phyloP scores from a whole-genome alignment of 2,113 vertebrate species.

The Centrocercus urophasianus region DNA sequence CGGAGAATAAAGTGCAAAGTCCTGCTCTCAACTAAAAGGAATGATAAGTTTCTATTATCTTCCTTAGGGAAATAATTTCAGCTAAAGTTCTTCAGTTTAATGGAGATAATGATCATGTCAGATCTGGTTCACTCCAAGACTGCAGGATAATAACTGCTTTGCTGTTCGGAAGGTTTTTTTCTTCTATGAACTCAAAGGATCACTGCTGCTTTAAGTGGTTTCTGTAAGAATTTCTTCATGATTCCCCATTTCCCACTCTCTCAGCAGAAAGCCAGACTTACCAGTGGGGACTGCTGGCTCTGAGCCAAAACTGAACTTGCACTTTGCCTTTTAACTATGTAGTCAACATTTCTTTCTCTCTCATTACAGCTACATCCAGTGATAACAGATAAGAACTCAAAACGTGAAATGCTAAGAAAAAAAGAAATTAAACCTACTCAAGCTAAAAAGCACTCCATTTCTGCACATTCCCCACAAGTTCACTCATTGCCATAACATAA shows the following conservation, averaged over 20 bases:
- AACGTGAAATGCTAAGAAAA: not conserved
- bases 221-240: not conserved
- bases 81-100: not conserved
- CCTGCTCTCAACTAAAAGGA: not conserved
- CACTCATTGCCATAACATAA: not conserved
- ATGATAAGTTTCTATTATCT: not conserved
- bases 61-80: not conserved
- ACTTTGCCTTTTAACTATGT: not conserved
- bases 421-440: not conserved
- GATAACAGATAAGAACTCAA: not conserved
- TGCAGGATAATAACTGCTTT: not conserved
- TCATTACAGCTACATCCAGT: not conserved
- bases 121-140: not conserved
- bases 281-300: not conserved
- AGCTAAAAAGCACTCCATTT: not conserved
- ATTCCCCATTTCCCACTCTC: not conserved
- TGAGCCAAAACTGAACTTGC: not conserved
- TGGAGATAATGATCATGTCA: not conserved
- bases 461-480: not conserved
- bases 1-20: not conserved
- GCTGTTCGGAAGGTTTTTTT: not conserved
- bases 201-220: accelerated
- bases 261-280: not conserved
- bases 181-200: not conserved
- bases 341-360: not conserved